Base-by-base conservation (phyloP, 1,140 invertebrate genomes). In the Tachypleus tridentatus region DNA sequence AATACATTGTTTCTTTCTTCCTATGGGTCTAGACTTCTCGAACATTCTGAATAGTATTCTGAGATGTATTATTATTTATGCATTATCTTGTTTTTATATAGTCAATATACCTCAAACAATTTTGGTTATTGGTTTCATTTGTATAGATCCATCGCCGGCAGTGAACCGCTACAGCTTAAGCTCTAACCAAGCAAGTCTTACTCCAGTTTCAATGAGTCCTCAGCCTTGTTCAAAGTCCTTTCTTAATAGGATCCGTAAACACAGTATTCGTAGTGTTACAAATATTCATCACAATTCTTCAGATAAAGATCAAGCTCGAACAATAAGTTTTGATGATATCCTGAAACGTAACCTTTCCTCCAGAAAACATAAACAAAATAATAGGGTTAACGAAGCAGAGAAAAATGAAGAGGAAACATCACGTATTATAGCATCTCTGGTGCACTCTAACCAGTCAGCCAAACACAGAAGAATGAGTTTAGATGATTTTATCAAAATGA, bases 291-390 rank as follows among this genome's bases (percentile, higher is more conserved):
- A 61, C 4, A 66, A 59, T 61, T 58, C 67, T 3, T 63, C 64
- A 5, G 67, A 68, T 50, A 53, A 57, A 48, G 62, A 67, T 8
- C 4, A 29, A 3, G 54, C 82, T 70, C 80, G 86, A 79, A 87
- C 86, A 71, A 87, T 87, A 82, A 87, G 85, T 80, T 83, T 88
- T 79, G 87, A 88, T 80, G 86, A 88, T 82, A 82, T 88, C 75
- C 82, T 87, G 80, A 84, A 85, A 80, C 64, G 65, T 48, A 64
- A 60, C 3, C 61, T 59, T 53, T 67, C 84, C 83, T 75, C 81
- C 82, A 73, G 74, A 72, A 70, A 69, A 67, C 67, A 58, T 3
- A 7, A 29, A 29, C 29, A 29, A 29, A 29, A 29, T 29, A 0
- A 29, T 29, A 29, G 29, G 29, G 29, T 29, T 29, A 29, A 64